Conservation (phyloP, 2,113 vertebrate genomes). For the Oreamnos americanus region DNA sequence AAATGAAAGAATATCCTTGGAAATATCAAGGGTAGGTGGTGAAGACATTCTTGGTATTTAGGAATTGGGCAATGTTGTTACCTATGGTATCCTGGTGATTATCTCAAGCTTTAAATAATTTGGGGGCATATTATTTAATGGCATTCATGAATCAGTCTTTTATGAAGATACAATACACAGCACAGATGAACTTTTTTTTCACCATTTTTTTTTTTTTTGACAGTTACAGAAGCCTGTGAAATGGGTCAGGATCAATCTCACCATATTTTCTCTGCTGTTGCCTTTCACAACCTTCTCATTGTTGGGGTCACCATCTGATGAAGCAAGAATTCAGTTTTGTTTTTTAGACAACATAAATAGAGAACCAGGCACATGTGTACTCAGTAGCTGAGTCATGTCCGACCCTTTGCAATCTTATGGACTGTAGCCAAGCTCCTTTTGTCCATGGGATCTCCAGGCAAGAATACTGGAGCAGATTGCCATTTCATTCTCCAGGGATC, state of each 20-base stretch:
- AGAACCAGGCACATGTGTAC: background rate
- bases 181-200: background rate
- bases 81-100: background rate
- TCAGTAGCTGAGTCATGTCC: background rate
- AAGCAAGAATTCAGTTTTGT: background rate
- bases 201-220: background rate
- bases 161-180: background rate
- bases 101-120: background rate
- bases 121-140: background rate
- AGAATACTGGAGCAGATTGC: background rate
- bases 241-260: background rate
- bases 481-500: background rate
- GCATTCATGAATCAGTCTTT: background rate
- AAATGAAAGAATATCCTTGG: background rate
- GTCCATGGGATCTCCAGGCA: background rate
- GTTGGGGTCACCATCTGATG: background rate
- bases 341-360: background rate
- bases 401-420: background rate
- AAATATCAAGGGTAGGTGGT: background rate
- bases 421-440: background rate
- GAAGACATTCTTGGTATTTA: background rate
- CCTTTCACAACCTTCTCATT: background rate
- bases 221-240: background rate
- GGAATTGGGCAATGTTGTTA: background rate
- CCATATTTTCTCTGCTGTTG: background rate